phyloP scores from a whole-genome alignment of 2,113 vertebrate genomes.

The Phycodurus eques region DNA sequence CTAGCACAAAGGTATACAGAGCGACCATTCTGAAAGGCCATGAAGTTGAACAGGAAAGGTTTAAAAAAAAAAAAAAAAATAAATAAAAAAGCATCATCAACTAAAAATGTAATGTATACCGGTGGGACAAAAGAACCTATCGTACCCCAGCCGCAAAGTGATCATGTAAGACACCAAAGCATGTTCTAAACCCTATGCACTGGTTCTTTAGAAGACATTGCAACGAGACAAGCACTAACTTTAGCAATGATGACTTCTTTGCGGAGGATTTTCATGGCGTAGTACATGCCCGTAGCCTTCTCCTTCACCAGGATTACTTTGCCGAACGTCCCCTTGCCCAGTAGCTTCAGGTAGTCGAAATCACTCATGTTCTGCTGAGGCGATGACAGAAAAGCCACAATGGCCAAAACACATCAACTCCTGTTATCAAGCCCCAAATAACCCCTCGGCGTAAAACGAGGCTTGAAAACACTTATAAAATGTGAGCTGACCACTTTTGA shows the following conservation, averaged over 20 bases:
- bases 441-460: neutral
- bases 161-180: neutral
- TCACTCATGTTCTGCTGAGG: slow-evolving; percentile 87
- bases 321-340: slow-evolving; percentile 95
- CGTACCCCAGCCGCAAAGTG: neutral
- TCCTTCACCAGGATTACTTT: slow-evolving; percentile 94
- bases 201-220: neutral
- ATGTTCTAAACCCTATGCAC: neutral
- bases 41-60: no score
- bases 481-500: slow-evolving; percentile 82
- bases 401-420: slow-evolving; percentile 2
- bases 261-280: slow-evolving; percentile 95
- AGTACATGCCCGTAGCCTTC: slow-evolving; percentile 88
- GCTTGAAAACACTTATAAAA: slow-evolving; percentile 27
- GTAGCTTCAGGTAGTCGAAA: slow-evolving; percentile 93
- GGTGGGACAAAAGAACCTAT: no score
- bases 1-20: no score
- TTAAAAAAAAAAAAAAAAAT: no score
- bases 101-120: no score
- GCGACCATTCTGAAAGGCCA: no score
- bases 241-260: slow-evolving; percentile 97
- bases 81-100: no score
- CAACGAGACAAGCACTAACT: slow-evolving; percentile 61
- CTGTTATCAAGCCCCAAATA: neutral
- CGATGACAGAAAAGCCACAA: neutral